A percentile compares a stretch with the other conserved stretches of the same genome.
Evolutionary conservation across 1,140 invertebrate species (phyloP).

Genomic region (Potamilus streckersoni): DNA sequence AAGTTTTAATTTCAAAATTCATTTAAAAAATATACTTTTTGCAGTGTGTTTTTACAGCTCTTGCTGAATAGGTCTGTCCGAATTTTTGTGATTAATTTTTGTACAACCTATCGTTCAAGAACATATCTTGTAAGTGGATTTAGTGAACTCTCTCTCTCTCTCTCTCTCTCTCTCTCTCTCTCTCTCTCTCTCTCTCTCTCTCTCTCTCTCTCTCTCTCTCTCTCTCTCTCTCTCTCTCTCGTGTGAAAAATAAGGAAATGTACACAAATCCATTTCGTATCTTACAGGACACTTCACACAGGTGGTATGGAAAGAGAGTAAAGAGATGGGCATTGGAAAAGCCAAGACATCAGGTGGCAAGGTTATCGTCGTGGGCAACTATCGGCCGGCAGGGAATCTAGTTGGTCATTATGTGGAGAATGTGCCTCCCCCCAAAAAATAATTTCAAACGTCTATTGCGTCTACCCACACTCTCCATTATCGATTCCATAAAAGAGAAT

Average conservation of each 20-base stretch:
- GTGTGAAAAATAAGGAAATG: neutral
- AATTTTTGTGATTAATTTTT: neutral
- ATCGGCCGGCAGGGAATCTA: constrained; percentile 82
- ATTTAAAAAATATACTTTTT: neutral
- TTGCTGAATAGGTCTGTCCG: neutral
- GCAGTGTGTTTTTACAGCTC: neutral
- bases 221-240: neutral
- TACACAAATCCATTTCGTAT: neutral
- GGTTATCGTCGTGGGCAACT: constrained; percentile 81
- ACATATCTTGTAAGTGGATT: neutral
- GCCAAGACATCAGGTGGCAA: constrained; percentile 79
- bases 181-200: neutral
- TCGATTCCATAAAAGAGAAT: too few species aligned
- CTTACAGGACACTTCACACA: constrained; percentile 88
- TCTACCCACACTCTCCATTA: neutral
- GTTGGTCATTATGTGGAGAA: constrained; percentile 82
- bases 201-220: neutral
- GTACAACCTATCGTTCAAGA: neutral
- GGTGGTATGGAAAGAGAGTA: constrained; percentile 85
- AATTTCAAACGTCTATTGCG: neutral
- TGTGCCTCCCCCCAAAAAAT: constrained; percentile 76
- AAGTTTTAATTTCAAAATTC: neutral
- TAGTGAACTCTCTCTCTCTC: too few species aligned
- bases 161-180: neutral
- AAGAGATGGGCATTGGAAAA: constrained; percentile 85